phyloP scores from a whole-genome alignment of 2,113 vertebrate species.

The Leptocoma aspasia region DNA sequence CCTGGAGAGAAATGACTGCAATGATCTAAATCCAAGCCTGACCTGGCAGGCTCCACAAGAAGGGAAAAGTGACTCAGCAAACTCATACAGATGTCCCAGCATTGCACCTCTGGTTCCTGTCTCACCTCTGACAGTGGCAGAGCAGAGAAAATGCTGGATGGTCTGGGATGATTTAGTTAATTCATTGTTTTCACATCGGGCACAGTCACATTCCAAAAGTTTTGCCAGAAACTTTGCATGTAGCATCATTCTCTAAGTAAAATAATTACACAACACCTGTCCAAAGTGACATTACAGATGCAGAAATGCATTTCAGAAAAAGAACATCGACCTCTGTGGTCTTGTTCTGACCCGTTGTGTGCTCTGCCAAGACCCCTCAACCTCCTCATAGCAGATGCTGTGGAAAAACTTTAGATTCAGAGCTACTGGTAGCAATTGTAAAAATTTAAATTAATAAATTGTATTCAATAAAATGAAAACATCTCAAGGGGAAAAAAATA shows the following conservation, averaged over 20 bases:
- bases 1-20: not conserved
- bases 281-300: not conserved
- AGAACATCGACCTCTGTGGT: not conserved
- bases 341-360: not conserved
- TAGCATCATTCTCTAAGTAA: not conserved
- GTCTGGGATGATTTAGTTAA: not conserved
- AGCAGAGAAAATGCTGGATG: not conserved
- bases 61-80: not conserved
- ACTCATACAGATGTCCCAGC: not conserved
- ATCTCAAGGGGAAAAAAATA: not conserved
- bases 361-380: not conserved
- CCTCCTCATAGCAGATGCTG: not conserved
- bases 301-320: not conserved
- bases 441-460: not conserved
- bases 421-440: not conserved
- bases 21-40: not conserved
- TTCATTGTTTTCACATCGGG: not conserved
- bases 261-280: not conserved
- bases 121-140: not conserved
- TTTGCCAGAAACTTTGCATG: not conserved
- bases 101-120: not conserved
- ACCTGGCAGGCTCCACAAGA: too few species aligned
- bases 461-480: not conserved
- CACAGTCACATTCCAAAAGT: not conserved
- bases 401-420: not conserved